Conservation (phyloP, 2,888 invertebrate species). For the Aphrophora alni region DNA sequence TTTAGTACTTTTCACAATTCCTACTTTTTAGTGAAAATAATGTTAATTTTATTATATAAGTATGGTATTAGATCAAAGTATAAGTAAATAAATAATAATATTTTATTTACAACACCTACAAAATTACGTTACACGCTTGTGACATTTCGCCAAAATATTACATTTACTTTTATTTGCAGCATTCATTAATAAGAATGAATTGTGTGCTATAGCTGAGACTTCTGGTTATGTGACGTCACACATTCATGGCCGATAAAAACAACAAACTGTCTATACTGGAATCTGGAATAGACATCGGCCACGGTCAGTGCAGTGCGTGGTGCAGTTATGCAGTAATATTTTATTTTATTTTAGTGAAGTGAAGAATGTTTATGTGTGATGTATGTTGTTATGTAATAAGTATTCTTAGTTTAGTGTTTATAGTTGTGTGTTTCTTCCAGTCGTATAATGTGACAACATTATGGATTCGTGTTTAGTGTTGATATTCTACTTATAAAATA, state of each 20-base stretch:
- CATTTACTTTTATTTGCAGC: not conserved
- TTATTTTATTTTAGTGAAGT: not conserved
- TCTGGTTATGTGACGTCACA: not conserved
- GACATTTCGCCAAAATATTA: no score
- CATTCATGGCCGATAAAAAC: conserved; percentile 9
- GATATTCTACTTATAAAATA: not conserved
- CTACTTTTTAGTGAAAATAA: no score
- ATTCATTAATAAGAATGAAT: not conserved
- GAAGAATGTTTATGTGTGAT: not conserved
- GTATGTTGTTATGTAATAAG: not conserved
- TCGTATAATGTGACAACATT: not conserved
- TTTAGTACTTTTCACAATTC: no score
- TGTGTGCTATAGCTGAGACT: not conserved
- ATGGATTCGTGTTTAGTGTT: not conserved
- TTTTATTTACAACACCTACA: no score
- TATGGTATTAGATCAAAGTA: no score
- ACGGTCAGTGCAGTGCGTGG: not conserved
- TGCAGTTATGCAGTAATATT: not conserved
- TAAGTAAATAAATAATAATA: no score
- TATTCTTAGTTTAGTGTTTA: not conserved
- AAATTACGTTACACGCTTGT: no score
- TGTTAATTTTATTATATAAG: no score
- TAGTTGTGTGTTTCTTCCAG: not conserved
- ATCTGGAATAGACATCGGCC: not conserved
- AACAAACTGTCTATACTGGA: not conserved